Evolutionary conservation across 2,888 invertebrate genomes (phyloP).

Genomic region (Tricholauxania praeusta): DNA sequence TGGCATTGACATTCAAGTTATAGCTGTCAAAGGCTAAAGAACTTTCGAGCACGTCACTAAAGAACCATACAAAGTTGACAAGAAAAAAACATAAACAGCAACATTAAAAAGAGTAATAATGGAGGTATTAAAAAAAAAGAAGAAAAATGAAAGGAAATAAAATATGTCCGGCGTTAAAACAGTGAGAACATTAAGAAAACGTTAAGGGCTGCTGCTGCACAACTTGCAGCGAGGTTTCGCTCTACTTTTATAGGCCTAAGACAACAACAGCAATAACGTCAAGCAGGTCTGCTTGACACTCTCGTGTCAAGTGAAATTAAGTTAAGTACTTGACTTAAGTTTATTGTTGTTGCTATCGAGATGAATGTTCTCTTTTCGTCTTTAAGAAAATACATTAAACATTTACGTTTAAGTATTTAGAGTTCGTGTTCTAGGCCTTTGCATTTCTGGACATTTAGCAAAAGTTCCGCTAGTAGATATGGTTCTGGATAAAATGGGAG

Average conservation of each 20-base stretch:
- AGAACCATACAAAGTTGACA: too few species aligned
- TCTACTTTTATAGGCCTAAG: not conserved
- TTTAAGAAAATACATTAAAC: too few species aligned
- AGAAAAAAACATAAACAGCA: not conserved
- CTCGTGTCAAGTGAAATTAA: not conserved
- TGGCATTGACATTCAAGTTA: too few species aligned
- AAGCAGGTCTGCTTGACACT: not conserved
- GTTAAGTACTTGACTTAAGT: too few species aligned
- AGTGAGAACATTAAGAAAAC: not conserved
- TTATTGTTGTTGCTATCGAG: too few species aligned
- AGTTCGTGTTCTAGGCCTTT: too few species aligned
- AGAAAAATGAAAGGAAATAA: slow-evolving; percentile 30
- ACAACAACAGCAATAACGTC: slow-evolving; percentile 7
- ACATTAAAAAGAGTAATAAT: slow-evolving; percentile 21
- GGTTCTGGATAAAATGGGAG: slow-evolving; percentile 18
- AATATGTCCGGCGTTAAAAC: not conserved
- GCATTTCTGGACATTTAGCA: too few species aligned
- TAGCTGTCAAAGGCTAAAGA: too few species aligned
- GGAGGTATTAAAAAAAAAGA: slow-evolving; percentile 23
- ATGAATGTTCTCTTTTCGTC: too few species aligned
- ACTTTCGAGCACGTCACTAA: too few species aligned
- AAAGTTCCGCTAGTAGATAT: not conserved
- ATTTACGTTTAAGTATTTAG: too few species aligned
- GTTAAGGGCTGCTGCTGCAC: not conserved
- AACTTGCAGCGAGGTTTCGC: not conserved